These are phyloP conservation scores for Tor tambroides DNA, from an alignment of 2,113 vertebrate species.

Conservation along the genomic window DNA sequence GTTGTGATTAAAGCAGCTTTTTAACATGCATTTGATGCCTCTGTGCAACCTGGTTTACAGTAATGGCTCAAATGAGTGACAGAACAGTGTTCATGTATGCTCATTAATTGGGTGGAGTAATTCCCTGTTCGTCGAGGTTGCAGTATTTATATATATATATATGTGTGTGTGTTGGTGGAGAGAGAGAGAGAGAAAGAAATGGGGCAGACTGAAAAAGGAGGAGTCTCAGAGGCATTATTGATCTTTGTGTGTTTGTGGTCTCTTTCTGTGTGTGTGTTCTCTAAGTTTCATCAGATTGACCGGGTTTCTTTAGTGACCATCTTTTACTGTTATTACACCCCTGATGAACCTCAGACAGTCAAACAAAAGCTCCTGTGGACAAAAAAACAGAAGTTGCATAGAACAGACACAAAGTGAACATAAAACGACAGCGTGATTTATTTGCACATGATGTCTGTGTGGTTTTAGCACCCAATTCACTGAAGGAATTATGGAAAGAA, in stretches of 20 bases:
- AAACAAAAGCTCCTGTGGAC: not conserved
- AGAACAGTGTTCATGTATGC: not conserved
- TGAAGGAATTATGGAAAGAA: not conserved
- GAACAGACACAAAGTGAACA: not conserved
- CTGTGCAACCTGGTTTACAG: conserved; percentile 13
- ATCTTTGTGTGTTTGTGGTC: conserved; percentile 11
- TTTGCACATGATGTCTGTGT: not conserved
- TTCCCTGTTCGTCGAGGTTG: conserved; percentile 42
- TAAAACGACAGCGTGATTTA: no score
- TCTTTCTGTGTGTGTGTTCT: not conserved
- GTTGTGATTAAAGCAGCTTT: conserved; percentile 2
- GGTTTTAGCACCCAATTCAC: conserved; percentile 24
- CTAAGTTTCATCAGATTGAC: not conserved
- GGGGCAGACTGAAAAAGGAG: not conserved
- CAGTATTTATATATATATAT: conserved; percentile 32
- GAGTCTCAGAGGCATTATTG: not conserved
- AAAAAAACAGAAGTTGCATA: not conserved
- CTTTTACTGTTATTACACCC: conserved; percentile 29
- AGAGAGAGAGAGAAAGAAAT: not conserved
- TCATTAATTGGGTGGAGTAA: conserved; percentile 50
- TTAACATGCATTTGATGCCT: not conserved
- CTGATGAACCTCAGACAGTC: not conserved
- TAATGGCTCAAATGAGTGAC: conserved; percentile 23
- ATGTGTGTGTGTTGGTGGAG: not conserved
- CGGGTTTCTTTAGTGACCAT: conserved; percentile 11